phyloP scores from a whole-genome alignment of 2,797 vertebrate species.

The Trichosurus vulpecula region DNA sequence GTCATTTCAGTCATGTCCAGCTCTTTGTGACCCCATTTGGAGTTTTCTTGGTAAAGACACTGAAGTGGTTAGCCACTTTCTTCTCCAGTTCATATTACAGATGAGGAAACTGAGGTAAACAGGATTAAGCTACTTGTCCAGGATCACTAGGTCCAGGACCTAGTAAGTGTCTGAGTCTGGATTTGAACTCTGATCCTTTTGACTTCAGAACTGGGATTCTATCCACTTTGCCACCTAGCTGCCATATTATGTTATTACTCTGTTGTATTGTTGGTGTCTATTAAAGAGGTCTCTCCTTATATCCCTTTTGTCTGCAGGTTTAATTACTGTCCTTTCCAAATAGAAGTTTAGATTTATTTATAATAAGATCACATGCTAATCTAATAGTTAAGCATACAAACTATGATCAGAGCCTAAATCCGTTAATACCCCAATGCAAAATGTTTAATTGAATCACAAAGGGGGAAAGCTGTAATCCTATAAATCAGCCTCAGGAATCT shows the following conservation, averaged over 20 bases:
- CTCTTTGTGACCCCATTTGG: not conserved
- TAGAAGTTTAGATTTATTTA: constrained; percentile 75
- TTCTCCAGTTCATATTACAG: not conserved
- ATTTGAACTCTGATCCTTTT: not conserved
- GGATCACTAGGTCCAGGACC: not conserved
- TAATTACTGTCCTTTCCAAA: constrained; percentile 69
- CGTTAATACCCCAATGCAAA: constrained; percentile 57
- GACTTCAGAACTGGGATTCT: not conserved
- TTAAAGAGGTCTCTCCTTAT: constrained; percentile 39
- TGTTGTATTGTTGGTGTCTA: constrained; percentile 9
- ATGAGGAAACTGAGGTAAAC: not conserved
- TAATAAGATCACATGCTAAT: constrained; percentile 65
- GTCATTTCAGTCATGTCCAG: not conserved
- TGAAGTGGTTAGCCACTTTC: not conserved
- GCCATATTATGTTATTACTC: not conserved
- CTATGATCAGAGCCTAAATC: constrained; percentile 57
- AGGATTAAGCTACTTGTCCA: not conserved
- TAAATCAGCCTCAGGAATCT: constrained; percentile 63
- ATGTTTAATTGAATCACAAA: constrained; percentile 77
- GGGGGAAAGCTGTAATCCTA: constrained; percentile 20
- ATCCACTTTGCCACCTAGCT: not conserved
- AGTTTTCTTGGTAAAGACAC: not conserved
- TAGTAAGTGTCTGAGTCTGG: no score
- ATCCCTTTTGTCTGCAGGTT: constrained; percentile 51
- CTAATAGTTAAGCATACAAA: constrained; percentile 65